phyloP scores from a whole-genome alignment of 2,888 invertebrate species.

The Lasioglossum vierecki region DNA sequence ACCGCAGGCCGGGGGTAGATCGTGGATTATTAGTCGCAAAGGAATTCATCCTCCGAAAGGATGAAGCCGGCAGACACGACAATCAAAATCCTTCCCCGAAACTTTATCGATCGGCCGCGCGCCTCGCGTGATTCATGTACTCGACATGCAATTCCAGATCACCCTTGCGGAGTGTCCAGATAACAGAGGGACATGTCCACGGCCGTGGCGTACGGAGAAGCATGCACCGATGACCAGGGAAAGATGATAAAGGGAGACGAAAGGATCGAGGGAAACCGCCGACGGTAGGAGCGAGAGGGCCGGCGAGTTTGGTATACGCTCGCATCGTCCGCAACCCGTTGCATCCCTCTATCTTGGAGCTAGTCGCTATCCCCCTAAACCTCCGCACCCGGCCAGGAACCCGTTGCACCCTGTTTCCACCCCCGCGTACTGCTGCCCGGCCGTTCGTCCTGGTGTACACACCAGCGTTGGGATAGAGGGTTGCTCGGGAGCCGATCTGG shows the following conservation, averaged over 20 bases:
- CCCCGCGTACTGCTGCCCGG: background rate
- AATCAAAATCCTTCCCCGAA: slow-evolving; percentile 55
- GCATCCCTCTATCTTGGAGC: slow-evolving; percentile 67
- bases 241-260: slow-evolving; percentile 45
- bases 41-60: slow-evolving; percentile 27
- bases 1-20: background rate
- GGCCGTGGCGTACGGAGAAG: slow-evolving; percentile 48
- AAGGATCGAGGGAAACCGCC: slow-evolving; percentile 29
- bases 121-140: slow-evolving; percentile 58
- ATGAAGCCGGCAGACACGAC: slow-evolving; percentile 33
- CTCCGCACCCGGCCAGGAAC: slow-evolving; percentile 27
- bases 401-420: background rate
- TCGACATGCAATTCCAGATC: slow-evolving; percentile 67
- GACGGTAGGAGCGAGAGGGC: slow-evolving; percentile 5
- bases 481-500: slow-evolving; percentile 76
- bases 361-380: slow-evolving; percentile 36
- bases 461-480: slow-evolving; percentile 68
- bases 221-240: slow-evolving; percentile 51
- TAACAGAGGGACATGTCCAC: slow-evolving; percentile 69
- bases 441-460: slow-evolving; percentile 50
- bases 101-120: slow-evolving; percentile 55
- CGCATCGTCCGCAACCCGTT: slow-evolving; percentile 68
- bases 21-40: slow-evolving; percentile 17
- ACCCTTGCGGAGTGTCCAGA: slow-evolving; percentile 62
- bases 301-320: slow-evolving; percentile 59